A percentile compares a stretch with the other conserved stretches of the same genome.
Conservation (phyloP, 1,140 invertebrate species). For the Cataglyphis hispanica region DNA sequence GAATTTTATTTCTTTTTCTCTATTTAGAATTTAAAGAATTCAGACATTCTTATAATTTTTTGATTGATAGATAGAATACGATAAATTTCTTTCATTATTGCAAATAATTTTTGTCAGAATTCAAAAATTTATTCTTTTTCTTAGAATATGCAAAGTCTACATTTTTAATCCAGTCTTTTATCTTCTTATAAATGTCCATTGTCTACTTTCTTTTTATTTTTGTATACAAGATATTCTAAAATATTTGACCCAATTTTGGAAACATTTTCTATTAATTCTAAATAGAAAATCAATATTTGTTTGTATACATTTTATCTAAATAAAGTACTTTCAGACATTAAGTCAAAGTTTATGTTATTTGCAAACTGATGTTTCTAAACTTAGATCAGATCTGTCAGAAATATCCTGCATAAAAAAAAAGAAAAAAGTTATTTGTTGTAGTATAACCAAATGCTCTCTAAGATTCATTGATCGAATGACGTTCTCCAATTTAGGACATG, state of each 20-base stretch:
- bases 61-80: not conserved
- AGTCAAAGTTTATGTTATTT: not conserved
- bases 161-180: slow-evolving; percentile 50
- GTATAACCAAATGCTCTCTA: slow-evolving; percentile 22
- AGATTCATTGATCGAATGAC: slow-evolving; percentile 42
- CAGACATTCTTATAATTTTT: not conserved
- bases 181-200: not conserved
- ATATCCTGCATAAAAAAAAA: slow-evolving; percentile 7
- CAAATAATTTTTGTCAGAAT: slow-evolving; percentile 11
- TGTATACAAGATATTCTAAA: not conserved
- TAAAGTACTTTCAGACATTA: slow-evolving; percentile 6
- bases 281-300: not conserved
- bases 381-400: not conserved
- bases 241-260: slow-evolving; percentile 15
- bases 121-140: not conserved
- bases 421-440: slow-evolving; percentile 38
- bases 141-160: slow-evolving; percentile 49
- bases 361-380: not conserved
- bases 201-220: not conserved
- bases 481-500: slow-evolving; percentile 19
- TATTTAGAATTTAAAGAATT: slow-evolving; percentile 13
- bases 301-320: not conserved
- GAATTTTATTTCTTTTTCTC: not conserved
- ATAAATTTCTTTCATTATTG: slow-evolving; percentile 16
- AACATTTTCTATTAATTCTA: slow-evolving; percentile 2